Percentiles rank a stretch among this genome's conserved stretches.
phyloP scores from a whole-genome alignment of 1,140 invertebrate genomes.

The Heliothis subflexa region DNA sequence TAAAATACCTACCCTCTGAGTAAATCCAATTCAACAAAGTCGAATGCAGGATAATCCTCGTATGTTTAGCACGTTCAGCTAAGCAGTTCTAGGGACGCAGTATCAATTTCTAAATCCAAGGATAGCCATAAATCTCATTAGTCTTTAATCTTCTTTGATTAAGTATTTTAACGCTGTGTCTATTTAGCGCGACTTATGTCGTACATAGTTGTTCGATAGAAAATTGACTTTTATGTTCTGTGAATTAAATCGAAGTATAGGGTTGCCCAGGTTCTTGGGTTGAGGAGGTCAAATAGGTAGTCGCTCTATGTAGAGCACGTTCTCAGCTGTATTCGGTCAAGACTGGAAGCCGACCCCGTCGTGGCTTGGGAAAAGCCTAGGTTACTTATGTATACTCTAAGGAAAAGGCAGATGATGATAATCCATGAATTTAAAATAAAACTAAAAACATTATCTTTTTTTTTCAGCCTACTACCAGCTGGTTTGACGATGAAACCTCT shows the following conservation, averaged over 20 bases:
- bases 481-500: slow-evolving; percentile 73
- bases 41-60: background rate
- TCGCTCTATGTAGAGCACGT: too few species aligned
- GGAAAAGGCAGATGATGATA: too few species aligned
- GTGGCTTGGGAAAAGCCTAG: too few species aligned
- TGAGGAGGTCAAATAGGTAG: too few species aligned
- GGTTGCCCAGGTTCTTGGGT: too few species aligned
- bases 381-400: too few species aligned
- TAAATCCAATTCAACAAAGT: background rate
- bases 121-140: slow-evolving; percentile 18
- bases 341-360: too few species aligned
- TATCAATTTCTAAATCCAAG: slow-evolving; percentile 2
- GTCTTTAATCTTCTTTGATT: slow-evolving; percentile 2
- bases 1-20: too few species aligned
- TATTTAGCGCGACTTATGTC: background rate
- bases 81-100: background rate
- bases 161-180: background rate
- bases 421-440: too few species aligned
- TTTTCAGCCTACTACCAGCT: slow-evolving; percentile 73
- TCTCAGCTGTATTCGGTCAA: too few species aligned
- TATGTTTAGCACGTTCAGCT: background rate
- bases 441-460: slow-evolving; percentile 11
- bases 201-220: background rate
- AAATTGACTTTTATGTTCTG: background rate
- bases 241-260: background rate